These are phyloP conservation scores for Pheosia gnoma DNA, from an alignment of 2,888 invertebrate genomes.

Conservation along the genomic window DNA sequence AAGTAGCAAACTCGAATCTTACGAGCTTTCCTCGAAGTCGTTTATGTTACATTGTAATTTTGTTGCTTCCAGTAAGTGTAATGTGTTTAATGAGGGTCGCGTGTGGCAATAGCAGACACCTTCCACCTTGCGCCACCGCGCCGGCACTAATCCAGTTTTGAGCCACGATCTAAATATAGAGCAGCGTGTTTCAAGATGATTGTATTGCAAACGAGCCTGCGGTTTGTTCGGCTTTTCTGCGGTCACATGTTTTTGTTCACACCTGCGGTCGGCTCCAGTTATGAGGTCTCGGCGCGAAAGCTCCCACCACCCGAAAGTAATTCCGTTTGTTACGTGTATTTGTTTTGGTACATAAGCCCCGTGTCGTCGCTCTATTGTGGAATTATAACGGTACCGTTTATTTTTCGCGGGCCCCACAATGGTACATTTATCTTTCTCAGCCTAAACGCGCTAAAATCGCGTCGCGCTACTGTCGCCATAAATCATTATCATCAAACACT, in stretches of 20 bases:
- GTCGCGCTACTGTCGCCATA: constrained; percentile 75
- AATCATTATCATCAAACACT: constrained; percentile 81
- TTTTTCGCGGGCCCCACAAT: constrained; percentile 60
- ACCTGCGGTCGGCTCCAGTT: constrained; percentile 68
- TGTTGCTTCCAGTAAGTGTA: constrained; percentile 48
- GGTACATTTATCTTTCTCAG: constrained; percentile 76
- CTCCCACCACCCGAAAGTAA: constrained; percentile 33
- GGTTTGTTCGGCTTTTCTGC: constrained; percentile 61
- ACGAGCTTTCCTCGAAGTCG: constrained; percentile 48
- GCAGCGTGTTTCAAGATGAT: constrained; percentile 64
- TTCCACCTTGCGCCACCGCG: constrained; percentile 65
- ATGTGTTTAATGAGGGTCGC: constrained; percentile 51
- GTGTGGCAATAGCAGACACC: constrained; percentile 53
- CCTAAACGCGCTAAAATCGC: constrained; percentile 75
- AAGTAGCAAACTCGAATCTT: constrained; percentile 46
- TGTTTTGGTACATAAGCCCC: constrained; percentile 28
- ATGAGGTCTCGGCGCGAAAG: constrained; percentile 44
- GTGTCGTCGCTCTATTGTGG: constrained; percentile 31
- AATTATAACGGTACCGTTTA: constrained; percentile 53
- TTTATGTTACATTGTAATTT: constrained; percentile 49
- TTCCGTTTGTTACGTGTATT: constrained; percentile 38
- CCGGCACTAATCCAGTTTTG: constrained; percentile 62
- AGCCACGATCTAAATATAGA: constrained; percentile 71
- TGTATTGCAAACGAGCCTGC: constrained; percentile 62
- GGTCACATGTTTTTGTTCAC: constrained; percentile 70